Percentiles rank a stretch among this genome's conserved stretches.
Conservation (phyloP, 53 echinoderm and acorn worm genomes). For the Glandiceps talaboti region DNA sequence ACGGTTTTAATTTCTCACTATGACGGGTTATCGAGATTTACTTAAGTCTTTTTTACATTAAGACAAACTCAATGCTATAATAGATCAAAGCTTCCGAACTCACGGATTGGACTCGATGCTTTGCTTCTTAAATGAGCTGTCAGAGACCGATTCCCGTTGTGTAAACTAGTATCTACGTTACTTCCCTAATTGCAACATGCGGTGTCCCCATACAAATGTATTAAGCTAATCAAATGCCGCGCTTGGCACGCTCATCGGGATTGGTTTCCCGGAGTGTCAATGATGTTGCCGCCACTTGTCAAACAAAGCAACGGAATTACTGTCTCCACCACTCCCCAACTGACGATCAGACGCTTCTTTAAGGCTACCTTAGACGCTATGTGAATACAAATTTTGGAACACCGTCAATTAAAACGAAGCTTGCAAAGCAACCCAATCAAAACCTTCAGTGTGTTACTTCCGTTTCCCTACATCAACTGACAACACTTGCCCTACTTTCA, state of each 20-base stretch:
- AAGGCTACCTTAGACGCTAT: background rate
- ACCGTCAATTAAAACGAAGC: too few species aligned
- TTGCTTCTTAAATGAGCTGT: background rate
- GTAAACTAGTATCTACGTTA: background rate
- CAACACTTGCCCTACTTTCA: too few species aligned
- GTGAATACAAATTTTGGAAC: background rate
- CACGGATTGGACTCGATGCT: conserved; percentile 8
- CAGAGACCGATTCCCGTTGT: background rate
- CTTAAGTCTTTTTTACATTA: background rate
- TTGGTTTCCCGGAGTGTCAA: background rate
- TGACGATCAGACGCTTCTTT: background rate
- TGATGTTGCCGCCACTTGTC: background rate
- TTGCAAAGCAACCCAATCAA: too few species aligned
- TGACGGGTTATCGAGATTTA: background rate
- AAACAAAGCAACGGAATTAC: background rate
- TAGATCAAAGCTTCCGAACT: background rate
- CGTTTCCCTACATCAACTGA: too few species aligned
- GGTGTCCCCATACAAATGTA: background rate
- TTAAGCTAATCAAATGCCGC: background rate
- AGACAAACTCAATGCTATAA: background rate
- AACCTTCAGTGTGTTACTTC: too few species aligned
- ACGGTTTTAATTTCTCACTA: background rate
- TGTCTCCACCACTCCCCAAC: background rate
- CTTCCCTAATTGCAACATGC: background rate
- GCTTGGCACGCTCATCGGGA: background rate